phyloP scores from a whole-genome alignment of 2,113 vertebrate species.

The Chitala chitala region DNA sequence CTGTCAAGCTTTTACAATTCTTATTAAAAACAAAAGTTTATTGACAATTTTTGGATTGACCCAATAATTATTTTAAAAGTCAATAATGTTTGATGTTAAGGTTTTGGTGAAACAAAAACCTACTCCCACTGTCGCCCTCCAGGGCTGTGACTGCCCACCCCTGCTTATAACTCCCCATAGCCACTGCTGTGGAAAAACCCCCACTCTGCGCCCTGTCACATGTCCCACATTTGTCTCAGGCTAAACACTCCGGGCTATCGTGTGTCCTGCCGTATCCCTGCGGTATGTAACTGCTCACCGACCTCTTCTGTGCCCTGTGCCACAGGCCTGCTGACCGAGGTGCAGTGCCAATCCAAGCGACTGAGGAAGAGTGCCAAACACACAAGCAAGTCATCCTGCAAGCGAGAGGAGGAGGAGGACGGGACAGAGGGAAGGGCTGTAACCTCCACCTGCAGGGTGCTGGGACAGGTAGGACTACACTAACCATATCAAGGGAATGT shows the following conservation, averaged over 20 bases:
- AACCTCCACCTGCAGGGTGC: slow-evolving; percentile 73
- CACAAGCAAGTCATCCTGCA: slow-evolving; percentile 54
- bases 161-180: too few relatives aligned
- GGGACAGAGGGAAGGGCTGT: slow-evolving; percentile 65
- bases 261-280: neutral
- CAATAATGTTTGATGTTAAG: too few relatives aligned
- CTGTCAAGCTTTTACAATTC: too few relatives aligned
- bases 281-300: neutral
- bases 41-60: too few relatives aligned
- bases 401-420: slow-evolving; percentile 69
- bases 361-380: slow-evolving; percentile 81
- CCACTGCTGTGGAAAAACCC: too few relatives aligned
- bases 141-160: too few relatives aligned
- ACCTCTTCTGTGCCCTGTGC: neutral
- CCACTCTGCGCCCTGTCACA: too few relatives aligned
- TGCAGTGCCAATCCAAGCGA: slow-evolving; percentile 89
- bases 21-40: too few relatives aligned
- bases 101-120: too few relatives aligned
- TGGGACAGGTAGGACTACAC: slow-evolving; percentile 45
- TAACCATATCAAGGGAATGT: neutral
- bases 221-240: too few relatives aligned
- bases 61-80: too few relatives aligned
- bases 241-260: neutral
- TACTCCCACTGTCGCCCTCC: too few relatives aligned
- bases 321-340: slow-evolving; percentile 83